phyloP scores from a whole-genome alignment of 2,797 vertebrate genomes.

The Clarias laeviceps region DNA sequence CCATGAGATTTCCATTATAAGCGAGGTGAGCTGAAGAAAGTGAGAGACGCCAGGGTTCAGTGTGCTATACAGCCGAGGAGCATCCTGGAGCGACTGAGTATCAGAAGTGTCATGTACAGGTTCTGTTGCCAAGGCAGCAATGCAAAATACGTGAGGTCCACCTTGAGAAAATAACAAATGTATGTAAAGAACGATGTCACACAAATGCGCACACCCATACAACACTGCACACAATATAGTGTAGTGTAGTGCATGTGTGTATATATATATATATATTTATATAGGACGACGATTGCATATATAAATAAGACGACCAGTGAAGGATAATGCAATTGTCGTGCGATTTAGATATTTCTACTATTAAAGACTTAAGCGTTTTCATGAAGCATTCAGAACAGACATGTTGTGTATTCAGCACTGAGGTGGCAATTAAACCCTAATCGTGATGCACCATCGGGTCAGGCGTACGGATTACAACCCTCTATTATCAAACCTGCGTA shows the following conservation, averaged over 20 bases:
- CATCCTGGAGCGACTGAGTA: neutral
- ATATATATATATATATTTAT: too few relatives aligned
- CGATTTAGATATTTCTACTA: neutral
- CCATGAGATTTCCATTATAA: neutral
- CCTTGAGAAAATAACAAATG: conserved; percentile 7
- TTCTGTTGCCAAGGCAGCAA: conserved; percentile 24
- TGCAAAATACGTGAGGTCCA: neutral
- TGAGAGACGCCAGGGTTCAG: neutral
- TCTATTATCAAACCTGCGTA: neutral
- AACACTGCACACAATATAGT: neutral
- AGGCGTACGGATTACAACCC: neutral
- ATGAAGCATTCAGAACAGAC: conserved; percentile 4
- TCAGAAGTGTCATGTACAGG: conserved; percentile 1
- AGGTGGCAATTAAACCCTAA: conserved; percentile 16
- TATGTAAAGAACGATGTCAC: conserved; percentile 12
- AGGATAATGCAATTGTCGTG: neutral
- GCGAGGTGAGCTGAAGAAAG: neutral
- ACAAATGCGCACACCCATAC: neutral
- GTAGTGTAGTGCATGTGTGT: too few relatives aligned
- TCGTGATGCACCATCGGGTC: conserved; percentile 18
- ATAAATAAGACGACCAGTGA: neutral
- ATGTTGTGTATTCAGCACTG: conserved; percentile 25
- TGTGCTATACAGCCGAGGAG: neutral
- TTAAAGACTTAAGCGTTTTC: neutral
- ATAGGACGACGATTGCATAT: too few relatives aligned